phyloP scores from a whole-genome alignment of 92 coral and sea anemone species.

The Epizoanthus stellaris region DNA sequence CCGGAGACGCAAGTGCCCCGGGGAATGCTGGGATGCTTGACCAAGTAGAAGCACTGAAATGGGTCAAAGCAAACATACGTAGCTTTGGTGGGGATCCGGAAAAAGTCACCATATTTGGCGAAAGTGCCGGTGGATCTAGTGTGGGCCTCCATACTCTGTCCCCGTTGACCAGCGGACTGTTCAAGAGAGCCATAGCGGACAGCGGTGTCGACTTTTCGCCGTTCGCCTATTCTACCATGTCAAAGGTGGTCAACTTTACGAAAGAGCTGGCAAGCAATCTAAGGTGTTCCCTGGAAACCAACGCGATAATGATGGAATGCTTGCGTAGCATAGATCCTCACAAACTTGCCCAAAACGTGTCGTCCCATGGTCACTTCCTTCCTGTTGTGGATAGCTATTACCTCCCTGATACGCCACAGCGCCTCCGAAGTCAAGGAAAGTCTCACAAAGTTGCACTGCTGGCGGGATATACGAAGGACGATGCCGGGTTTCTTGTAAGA shows the following conservation, averaged over 20 bases:
- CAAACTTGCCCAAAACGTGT: conserved; percentile 30
- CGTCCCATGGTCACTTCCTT: conserved; percentile 9
- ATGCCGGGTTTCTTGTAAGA: conserved; percentile 58
- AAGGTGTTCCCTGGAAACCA: conserved; percentile 29
- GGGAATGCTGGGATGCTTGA: conserved; percentile 52
- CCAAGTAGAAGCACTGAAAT: conserved; percentile 50
- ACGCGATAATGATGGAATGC: conserved; percentile 27
- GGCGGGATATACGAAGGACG: conserved; percentile 82
- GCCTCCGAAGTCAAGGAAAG: conserved; percentile 66
- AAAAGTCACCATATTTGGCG: conserved; percentile 58
- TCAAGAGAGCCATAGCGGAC: conserved; percentile 58
- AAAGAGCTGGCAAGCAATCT: conserved; percentile 36
- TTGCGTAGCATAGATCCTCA: conserved; percentile 42
- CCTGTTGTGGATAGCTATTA: conserved; percentile 77
- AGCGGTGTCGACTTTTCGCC: conserved; percentile 59
- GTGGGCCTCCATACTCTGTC: conserved; percentile 58
- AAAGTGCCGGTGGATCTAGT: conserved; percentile 65
- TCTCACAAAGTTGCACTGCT: conserved; percentile 67
- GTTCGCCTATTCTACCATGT: conserved; percentile 48
- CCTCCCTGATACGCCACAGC: conserved; percentile 70
- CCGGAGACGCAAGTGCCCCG: conserved; percentile 32
- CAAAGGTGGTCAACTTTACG: conserved; percentile 26
- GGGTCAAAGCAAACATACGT: conserved; percentile 50
- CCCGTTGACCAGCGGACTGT: conserved; percentile 39
- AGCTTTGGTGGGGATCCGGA: conserved; percentile 56